Conservation (phyloP, 2,113 vertebrate genomes). For the Ceuthmochares aereus region DNA sequence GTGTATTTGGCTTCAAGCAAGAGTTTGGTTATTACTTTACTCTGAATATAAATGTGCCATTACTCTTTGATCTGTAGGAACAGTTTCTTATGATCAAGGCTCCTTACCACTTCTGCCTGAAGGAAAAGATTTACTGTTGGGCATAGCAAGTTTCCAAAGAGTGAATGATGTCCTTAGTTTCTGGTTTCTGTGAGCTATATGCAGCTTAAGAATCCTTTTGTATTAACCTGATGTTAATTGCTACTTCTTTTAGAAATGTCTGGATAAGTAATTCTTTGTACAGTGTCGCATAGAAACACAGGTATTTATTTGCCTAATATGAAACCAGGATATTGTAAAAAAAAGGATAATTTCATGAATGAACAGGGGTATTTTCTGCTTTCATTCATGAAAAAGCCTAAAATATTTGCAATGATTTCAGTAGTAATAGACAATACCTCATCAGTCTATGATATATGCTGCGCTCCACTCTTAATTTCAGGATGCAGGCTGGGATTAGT, state of each 20-base stretch:
- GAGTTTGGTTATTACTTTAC: neutral
- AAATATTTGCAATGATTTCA: neutral
- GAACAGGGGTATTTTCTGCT: neutral
- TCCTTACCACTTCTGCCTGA: slow-evolving; percentile 5
- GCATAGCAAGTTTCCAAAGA: neutral
- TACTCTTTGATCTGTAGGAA: slow-evolving; percentile 17
- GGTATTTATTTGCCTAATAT: neutral
- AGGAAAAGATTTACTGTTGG: neutral
- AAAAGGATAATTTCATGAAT: neutral
- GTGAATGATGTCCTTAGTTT: neutral
- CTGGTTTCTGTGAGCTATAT: neutral
- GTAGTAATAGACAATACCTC: neutral
- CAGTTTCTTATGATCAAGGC: slow-evolving; percentile 6
- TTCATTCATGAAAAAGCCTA: neutral
- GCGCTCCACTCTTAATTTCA: neutral
- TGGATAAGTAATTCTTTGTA: neutral
- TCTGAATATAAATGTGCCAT: neutral
- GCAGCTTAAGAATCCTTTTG: neutral
- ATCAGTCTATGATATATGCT: neutral
- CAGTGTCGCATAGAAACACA: neutral
- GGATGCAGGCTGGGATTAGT: neutral
- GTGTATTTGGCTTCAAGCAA: neutral
- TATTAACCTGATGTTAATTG: neutral
- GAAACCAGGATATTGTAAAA: neutral
- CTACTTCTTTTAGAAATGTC: neutral